Conservation (phyloP, 2,113 vertebrate species). For the Bujurquina vittata region DNA sequence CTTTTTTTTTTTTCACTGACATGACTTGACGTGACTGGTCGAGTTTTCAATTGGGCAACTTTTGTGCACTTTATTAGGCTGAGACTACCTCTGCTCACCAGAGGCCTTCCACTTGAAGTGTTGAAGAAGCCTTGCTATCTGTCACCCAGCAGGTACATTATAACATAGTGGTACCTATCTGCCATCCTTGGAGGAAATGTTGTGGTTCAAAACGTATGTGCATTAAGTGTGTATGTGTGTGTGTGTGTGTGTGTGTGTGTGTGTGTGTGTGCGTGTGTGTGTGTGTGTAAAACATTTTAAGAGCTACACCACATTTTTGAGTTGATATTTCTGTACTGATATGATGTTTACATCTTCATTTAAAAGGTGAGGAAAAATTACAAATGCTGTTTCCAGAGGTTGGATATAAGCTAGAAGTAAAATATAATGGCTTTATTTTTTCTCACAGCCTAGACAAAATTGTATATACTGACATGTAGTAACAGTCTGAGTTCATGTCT, state of each 20-base stretch:
- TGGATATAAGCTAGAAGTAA: fast-evolving
- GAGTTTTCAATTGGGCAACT: conserved; percentile 12
- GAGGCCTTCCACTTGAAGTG: conserved; percentile 16
- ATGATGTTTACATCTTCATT: background rate
- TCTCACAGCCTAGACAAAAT: background rate
- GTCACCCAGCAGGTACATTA: background rate
- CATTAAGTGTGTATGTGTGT: background rate
- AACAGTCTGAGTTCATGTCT: background rate
- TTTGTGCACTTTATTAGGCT: conserved; percentile 8
- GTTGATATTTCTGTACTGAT: background rate
- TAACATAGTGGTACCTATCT: background rate
- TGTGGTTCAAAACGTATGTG: background rate
- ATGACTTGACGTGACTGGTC: conserved; percentile 26
- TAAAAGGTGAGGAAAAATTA: background rate
- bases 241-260: background rate
- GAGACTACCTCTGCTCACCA: background rate
- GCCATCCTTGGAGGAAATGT: background rate
- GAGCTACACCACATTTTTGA: background rate
- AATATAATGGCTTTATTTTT: background rate
- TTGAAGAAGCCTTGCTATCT: background rate
- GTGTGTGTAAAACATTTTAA: background rate
- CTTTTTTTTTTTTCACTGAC: conserved; percentile 41
- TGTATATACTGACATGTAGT: background rate
- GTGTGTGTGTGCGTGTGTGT: background rate
- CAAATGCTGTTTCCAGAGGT: background rate